A percentile compares a stretch with the other conserved stretches of the same genome.
Evolutionary conservation across 2,113 vertebrate species (phyloP).

Genomic region (Gymnocephalus cernua): DNA sequence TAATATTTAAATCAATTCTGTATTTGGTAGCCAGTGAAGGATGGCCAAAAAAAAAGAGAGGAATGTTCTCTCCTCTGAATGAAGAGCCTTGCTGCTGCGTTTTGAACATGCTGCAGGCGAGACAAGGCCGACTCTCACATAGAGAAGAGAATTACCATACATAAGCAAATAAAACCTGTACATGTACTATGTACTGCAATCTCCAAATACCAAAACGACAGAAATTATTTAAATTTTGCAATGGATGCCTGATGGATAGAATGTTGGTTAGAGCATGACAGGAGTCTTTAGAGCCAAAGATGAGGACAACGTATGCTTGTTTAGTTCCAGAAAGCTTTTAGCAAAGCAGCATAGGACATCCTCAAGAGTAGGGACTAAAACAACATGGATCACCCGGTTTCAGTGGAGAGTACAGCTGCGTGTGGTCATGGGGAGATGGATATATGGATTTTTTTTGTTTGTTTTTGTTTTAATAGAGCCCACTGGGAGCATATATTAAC

Average conservation of each 20-base stretch:
- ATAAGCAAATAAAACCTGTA: background rate
- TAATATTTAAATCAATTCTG: slow-evolving; percentile 29
- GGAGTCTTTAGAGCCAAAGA: background rate
- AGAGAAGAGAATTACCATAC: background rate
- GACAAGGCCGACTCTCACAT: slow-evolving; percentile 8
- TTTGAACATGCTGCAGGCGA: slow-evolving; percentile 13
- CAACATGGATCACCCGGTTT: slow-evolving; percentile 39
- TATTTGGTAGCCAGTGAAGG: slow-evolving; percentile 4
- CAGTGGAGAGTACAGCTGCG: slow-evolving; percentile 29
- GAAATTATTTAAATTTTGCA: background rate
- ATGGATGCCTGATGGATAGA: background rate
- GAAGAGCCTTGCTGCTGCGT: slow-evolving; percentile 8
- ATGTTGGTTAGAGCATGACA: background rate
- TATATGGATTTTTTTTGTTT: slow-evolving; percentile 66
- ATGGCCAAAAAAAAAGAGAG: background rate
- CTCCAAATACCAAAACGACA: background rate
- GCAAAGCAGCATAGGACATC: slow-evolving; percentile 27
- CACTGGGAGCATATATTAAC: slow-evolving; percentile 59
- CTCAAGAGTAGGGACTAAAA: slow-evolving; percentile 24
- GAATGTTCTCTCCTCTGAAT: background rate
- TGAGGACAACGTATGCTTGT: background rate
- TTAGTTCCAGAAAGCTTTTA: slow-evolving; percentile 15
- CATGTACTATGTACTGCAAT: background rate
- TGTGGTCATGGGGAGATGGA: slow-evolving; percentile 64
- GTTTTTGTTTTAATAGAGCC: slow-evolving; percentile 71